Evolutionary conservation across 2,797 vertebrate genomes (phyloP).

Genomic region (Pseudochirops corinnae): DNA sequence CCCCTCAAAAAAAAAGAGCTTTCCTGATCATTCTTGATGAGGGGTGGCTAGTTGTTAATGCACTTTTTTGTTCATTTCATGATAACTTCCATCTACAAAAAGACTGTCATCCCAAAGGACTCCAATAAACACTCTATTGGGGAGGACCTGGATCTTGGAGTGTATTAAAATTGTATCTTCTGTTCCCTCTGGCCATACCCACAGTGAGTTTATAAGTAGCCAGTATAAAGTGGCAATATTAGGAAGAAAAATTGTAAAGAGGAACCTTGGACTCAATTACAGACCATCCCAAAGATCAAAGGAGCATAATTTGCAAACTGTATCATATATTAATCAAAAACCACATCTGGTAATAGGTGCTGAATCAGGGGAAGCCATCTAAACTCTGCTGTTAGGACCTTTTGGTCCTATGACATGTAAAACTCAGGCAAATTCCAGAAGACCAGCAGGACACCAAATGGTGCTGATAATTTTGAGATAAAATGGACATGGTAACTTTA

Average conservation of each 20-base stretch:
- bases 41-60: background rate
- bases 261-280: background rate
- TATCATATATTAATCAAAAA: background rate
- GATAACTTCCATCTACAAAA: conserved; percentile 17
- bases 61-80: conserved; percentile 35
- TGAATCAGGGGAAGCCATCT: background rate
- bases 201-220: background rate
- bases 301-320: background rate
- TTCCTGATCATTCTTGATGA: accelerated
- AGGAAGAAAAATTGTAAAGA: background rate
- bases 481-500: background rate
- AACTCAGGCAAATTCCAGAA: background rate
- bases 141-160: background rate
- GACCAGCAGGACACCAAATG: background rate
- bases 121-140: background rate
- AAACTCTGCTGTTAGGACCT: background rate
- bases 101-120: conserved; percentile 10
- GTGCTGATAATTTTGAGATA: background rate
- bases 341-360: background rate
- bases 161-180: background rate
- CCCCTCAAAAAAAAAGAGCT: background rate
- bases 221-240: background rate
- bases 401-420: background rate
- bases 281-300: background rate
- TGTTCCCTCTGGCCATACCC: background rate